A percentile compares a stretch with the other conserved stretches of the same genome.
Conservation (phyloP, 2,888 invertebrate genomes). For the Dasysyrphus tricinctus region DNA sequence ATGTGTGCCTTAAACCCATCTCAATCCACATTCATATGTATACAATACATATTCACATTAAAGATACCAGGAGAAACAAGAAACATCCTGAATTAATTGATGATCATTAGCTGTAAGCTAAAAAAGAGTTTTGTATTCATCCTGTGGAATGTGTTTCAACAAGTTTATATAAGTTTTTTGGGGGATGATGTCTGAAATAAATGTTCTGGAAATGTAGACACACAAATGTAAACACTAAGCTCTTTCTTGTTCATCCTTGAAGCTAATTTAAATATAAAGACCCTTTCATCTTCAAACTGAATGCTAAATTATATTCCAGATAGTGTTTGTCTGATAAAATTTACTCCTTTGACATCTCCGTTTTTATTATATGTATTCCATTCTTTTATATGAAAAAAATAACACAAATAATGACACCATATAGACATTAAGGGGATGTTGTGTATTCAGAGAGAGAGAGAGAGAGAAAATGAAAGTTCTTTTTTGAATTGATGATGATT, state of each 20-base stretch:
- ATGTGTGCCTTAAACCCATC: background rate
- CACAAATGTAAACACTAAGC: slow-evolving; percentile 34
- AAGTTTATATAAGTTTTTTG: slow-evolving; percentile 5
- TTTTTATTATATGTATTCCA: slow-evolving; percentile 8
- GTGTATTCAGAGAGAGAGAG: slow-evolving; percentile 9
- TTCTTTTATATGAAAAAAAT: background rate
- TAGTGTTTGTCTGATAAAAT: slow-evolving; percentile 41
- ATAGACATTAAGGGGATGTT: background rate
- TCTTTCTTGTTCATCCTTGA: slow-evolving; percentile 12
- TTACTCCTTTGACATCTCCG: slow-evolving; percentile 31
- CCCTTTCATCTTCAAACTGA: slow-evolving; percentile 60
- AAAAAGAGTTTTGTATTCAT: slow-evolving; percentile 13
- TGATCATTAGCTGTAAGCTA: slow-evolving; percentile 46
- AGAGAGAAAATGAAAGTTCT: background rate
- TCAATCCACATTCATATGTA: background rate
- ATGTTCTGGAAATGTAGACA: slow-evolving; percentile 46
- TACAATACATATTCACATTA: slow-evolving; percentile 26
- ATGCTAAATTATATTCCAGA: slow-evolving; percentile 40
- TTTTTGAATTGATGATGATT: slow-evolving; percentile 52
- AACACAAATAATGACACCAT: slow-evolving; percentile 5
- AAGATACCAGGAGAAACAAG: slow-evolving; percentile 7
- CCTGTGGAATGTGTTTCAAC: slow-evolving; percentile 25
- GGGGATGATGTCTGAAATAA: slow-evolving; percentile 5
- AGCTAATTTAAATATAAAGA: slow-evolving; percentile 66
- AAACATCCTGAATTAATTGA: slow-evolving; percentile 41